Evolutionary conservation across 2,888 invertebrate species (phyloP).

Genomic region (Netelia fuscicornis): DNA sequence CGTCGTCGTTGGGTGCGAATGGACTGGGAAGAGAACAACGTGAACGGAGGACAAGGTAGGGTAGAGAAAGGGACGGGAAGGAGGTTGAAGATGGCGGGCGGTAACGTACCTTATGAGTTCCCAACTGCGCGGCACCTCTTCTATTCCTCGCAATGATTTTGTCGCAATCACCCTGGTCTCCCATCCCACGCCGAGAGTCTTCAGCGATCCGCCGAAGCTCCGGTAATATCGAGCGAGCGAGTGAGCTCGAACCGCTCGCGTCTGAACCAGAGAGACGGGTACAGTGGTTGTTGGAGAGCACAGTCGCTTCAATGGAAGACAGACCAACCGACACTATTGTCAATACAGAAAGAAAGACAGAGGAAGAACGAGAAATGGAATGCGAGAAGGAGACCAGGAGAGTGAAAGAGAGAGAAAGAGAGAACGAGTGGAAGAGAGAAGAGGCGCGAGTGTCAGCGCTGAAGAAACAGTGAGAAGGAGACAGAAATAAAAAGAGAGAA

Average conservation of each 20-base stretch:
- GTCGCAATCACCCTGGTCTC: constrained; percentile 84
- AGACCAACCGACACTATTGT: constrained; percentile 86
- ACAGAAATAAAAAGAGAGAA: constrained; percentile 68
- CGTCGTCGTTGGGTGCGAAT: constrained; percentile 62
- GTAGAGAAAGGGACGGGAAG: constrained; percentile 33
- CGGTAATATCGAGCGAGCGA: constrained; percentile 85
- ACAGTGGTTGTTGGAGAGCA: constrained; percentile 81
- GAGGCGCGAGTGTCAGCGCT: constrained; percentile 2
- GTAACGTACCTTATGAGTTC: constrained; percentile 80
- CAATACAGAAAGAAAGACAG: constrained; percentile 84
- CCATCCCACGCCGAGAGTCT: constrained; percentile 66
- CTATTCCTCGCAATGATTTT: constrained; percentile 85
- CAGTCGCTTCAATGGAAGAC: constrained; percentile 68
- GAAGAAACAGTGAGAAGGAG: constrained; percentile 49
- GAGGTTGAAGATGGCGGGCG: constrained; percentile 7
- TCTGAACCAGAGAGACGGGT: constrained; percentile 83
- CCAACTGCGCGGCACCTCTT: constrained; percentile 84
- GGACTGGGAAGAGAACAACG: constrained; percentile 42
- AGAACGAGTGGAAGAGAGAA: constrained; percentile 47
- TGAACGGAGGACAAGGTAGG: constrained; percentile 25
- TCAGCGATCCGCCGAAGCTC: constrained; percentile 71
- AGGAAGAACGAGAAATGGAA: constrained; percentile 60
- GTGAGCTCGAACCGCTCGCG: constrained; percentile 75
- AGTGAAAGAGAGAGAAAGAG: constrained; percentile 33
- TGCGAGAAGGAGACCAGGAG: constrained; percentile 68